A percentile compares a stretch with the other conserved stretches of the same genome.
Conservation (phyloP, 2,888 invertebrate genomes). For the Drosophila fulvimacula region DNA sequence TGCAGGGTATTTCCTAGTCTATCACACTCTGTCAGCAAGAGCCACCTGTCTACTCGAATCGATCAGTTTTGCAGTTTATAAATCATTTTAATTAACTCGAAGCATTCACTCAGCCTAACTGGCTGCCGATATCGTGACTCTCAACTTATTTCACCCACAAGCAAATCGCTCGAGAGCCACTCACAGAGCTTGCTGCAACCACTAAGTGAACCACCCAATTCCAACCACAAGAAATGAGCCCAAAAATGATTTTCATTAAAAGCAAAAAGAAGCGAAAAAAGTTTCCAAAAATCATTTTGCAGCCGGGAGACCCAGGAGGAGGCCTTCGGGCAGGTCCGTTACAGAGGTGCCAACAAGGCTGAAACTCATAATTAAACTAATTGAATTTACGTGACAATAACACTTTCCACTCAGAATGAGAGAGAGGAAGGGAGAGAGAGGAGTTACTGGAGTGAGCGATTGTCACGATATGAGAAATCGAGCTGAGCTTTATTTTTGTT, state of each 20-base stretch:
- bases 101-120: conserved; percentile 8
- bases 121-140: conserved; percentile 42
- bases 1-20: background rate
- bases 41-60: background rate
- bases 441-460: conserved; percentile 34
- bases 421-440: background rate
- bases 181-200: background rate
- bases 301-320: background rate
- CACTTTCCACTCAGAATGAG: conserved; percentile 59
- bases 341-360: conserved; percentile 73
- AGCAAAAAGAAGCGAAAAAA: conserved; percentile 6
- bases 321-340: conserved; percentile 27
- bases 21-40: background rate
- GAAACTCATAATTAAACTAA: conserved; percentile 77
- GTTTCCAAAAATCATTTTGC: conserved; percentile 19
- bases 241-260: conserved; percentile 11
- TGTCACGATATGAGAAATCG: conserved; percentile 71
- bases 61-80: conserved; percentile 24
- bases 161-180: conserved; percentile 8
- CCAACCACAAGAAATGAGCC: conserved; percentile 18
- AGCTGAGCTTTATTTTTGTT: background rate
- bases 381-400: conserved; percentile 80
- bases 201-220: conserved; percentile 34
- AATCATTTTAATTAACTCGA: conserved; percentile 33
- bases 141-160: conserved; percentile 40